Percentiles rank a stretch among this genome's conserved stretches.
Conservation (phyloP, 2,888 invertebrate species). For the Cartodere bifasciata region DNA sequence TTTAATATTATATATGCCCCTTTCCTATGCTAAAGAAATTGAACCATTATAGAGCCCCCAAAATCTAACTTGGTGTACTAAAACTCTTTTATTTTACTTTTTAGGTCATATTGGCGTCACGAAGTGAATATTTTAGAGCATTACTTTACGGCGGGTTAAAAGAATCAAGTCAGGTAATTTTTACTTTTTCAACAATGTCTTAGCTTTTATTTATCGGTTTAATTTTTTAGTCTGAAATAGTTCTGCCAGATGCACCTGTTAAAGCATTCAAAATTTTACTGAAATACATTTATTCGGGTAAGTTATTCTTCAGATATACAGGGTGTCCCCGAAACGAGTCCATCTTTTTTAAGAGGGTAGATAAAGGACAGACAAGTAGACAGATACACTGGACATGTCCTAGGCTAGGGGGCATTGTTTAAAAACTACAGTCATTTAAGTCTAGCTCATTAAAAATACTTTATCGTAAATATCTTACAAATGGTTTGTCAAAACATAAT, state of each 20-base stretch:
- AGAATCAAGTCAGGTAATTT: constrained; percentile 49
- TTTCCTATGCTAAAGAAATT: too few relatives aligned
- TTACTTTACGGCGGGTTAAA: constrained; percentile 66
- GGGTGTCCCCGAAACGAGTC: too few relatives aligned
- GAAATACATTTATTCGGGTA: constrained; percentile 91
- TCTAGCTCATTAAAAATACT: too few relatives aligned
- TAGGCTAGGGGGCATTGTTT: too few relatives aligned
- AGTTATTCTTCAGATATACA: too few relatives aligned
- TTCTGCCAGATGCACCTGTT: constrained; percentile 69
- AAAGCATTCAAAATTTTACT: constrained; percentile 81
- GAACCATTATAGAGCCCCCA: neutral
- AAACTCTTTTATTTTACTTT: constrained; percentile 9
- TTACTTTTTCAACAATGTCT: constrained; percentile 2
- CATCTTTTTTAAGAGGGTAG: too few relatives aligned
- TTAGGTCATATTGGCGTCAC: constrained; percentile 77
- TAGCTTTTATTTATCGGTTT: constrained; percentile 2
- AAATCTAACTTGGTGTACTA: neutral
- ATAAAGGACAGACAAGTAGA: too few relatives aligned
- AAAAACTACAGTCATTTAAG: too few relatives aligned
- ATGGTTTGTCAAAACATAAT: too few relatives aligned
- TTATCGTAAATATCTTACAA: too few relatives aligned
- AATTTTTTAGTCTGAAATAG: constrained; percentile 65
- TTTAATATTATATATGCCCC: too few relatives aligned
- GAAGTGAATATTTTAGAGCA: constrained; percentile 92
- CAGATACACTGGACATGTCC: too few relatives aligned